Evolutionary conservation across 2,113 vertebrate species (phyloP).

Genomic region (Mastomys natalensis): DNA sequence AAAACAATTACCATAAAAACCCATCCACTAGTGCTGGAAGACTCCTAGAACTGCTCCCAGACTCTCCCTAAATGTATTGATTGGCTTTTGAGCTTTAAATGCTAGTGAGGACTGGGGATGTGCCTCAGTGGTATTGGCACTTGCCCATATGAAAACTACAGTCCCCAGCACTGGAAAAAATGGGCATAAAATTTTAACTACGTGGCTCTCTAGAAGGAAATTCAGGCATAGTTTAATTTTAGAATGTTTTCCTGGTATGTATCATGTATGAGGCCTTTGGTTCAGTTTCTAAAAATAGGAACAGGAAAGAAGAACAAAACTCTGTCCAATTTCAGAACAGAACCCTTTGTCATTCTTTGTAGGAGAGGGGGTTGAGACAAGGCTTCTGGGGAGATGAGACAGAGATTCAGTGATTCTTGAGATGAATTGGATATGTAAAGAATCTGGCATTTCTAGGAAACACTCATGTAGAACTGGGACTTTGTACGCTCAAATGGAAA

Average conservation of each 20-base stretch:
- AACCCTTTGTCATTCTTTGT: not conserved
- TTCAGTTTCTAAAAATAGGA: not conserved
- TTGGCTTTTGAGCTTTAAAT: constrained; percentile 55
- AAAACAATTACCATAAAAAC: constrained; percentile 60
- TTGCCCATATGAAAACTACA: not conserved
- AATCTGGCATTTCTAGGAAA: not conserved
- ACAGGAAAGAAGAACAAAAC: not conserved
- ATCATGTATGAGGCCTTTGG: not conserved
- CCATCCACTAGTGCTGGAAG: constrained; percentile 27
- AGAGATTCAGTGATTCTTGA: not conserved
- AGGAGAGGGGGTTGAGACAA: not conserved
- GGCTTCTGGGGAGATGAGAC: not conserved
- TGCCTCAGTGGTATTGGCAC: not conserved
- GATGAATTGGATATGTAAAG: not conserved
- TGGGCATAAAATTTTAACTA: not conserved
- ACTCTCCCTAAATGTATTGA: constrained; percentile 5
- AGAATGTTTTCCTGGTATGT: not conserved
- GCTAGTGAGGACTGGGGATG: not conserved
- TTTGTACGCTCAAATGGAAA: not conserved
- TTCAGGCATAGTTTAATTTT: not conserved
- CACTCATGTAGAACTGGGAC: not conserved
- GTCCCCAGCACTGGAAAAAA: not conserved
- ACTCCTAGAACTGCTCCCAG: constrained; percentile 45
- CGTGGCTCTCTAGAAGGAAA: not conserved
- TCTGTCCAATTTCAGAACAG: not conserved